Conservation (phyloP, 2,888 invertebrate species). For the Cosmorhoe ocellata region DNA sequence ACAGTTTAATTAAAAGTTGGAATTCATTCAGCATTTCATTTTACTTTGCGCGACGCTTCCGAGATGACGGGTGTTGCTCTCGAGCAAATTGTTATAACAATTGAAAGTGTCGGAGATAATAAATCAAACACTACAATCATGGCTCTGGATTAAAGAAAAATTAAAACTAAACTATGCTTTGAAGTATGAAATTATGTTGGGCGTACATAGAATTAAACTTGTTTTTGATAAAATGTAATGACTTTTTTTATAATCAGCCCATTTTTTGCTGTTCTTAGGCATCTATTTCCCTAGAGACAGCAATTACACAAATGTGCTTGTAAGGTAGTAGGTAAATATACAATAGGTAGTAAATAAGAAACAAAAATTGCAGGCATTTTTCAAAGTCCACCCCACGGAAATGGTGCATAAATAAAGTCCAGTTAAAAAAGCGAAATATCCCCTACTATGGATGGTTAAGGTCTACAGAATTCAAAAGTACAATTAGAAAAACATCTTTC, state of each 20-base stretch:
- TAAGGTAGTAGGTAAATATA: slow-evolving; percentile 13
- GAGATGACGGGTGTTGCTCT: slow-evolving; percentile 38
- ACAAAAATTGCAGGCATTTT: slow-evolving; percentile 75
- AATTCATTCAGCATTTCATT: slow-evolving; percentile 59
- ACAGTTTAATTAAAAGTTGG: slow-evolving; percentile 66
- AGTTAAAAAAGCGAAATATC: slow-evolving; percentile 57
- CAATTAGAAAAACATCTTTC: too few relatives aligned
- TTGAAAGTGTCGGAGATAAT: neutral
- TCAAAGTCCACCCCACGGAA: slow-evolving; percentile 77
- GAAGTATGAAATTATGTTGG: too few relatives aligned
- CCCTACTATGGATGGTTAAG: slow-evolving; percentile 39
- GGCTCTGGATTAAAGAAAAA: too few relatives aligned
- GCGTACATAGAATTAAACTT: too few relatives aligned
- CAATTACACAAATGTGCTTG: slow-evolving; percentile 23
- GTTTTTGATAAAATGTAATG: too few relatives aligned
- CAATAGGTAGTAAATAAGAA: slow-evolving; percentile 50
- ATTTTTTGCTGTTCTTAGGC: too few relatives aligned
- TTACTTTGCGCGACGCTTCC: slow-evolving; percentile 41
- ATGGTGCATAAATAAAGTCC: slow-evolving; percentile 78
- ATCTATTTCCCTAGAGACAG: neutral
- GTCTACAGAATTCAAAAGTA: neutral
- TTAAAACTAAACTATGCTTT: too few relatives aligned
- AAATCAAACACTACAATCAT: too few relatives aligned
- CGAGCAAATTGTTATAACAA: slow-evolving; percentile 3
- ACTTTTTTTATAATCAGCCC: too few relatives aligned